Evolutionary conservation across 64 coral and sea anemone genomes (phyloP).

Genomic region (Acropora tenuis): DNA sequence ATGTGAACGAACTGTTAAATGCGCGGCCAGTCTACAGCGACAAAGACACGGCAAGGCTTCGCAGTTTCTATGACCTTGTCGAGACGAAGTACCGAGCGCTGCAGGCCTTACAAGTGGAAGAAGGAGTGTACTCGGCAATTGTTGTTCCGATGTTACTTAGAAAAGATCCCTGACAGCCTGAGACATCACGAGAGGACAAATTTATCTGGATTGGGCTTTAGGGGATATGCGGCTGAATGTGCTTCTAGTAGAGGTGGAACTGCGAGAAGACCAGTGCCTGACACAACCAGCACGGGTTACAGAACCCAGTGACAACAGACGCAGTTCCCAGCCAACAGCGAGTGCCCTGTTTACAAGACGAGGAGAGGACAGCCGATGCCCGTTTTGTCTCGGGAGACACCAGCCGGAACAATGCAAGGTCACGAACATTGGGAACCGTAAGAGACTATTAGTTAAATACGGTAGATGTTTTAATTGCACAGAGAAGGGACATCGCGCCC

Average conservation of each 20-base stretch:
- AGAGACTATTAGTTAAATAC: too few relatives aligned
- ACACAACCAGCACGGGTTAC: background rate
- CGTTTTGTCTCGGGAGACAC: constrained; percentile 31
- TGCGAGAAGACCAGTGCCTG: constrained; percentile 51
- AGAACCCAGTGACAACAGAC: background rate
- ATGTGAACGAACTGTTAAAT: too few relatives aligned
- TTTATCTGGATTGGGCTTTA: constrained; percentile 13
- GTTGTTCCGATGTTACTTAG: constrained; percentile 32
- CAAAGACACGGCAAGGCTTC: too few relatives aligned
- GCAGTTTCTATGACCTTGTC: too few relatives aligned
- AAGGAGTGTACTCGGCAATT: constrained; percentile 19
- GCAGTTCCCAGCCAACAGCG: background rate
- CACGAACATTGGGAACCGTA: background rate
- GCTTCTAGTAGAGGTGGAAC: constrained; percentile 35
- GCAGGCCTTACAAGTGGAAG: background rate
- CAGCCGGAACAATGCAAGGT: constrained; percentile 28
- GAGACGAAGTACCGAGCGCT: background rate
- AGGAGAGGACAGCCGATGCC: constrained; percentile 28
- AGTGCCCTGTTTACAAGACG: constrained; percentile 2
- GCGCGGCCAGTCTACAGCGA: too few relatives aligned
- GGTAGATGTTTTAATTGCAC: too few relatives aligned
- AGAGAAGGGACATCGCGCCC: background rate
- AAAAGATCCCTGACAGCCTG: constrained; percentile 11
- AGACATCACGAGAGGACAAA: background rate
- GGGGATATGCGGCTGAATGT: background rate